Evolutionary conservation across 2,797 vertebrate genomes (phyloP).

Genomic region (Catharus ustulatus): DNA sequence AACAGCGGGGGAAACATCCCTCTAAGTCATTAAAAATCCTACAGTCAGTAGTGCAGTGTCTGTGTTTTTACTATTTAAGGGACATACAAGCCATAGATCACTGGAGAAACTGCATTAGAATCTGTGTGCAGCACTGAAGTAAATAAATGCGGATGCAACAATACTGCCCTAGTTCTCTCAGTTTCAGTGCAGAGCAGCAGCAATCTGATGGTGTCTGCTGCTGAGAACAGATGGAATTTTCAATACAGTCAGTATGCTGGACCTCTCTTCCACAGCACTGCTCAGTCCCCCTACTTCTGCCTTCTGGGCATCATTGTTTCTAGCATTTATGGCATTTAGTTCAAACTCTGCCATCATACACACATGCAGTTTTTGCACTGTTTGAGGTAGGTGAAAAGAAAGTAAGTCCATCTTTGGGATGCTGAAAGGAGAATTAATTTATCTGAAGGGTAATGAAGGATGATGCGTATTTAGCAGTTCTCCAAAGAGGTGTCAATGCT

Average conservation of each 20-base stretch:
- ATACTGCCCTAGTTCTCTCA: not conserved
- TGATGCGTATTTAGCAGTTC: not conserved
- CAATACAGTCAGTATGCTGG: conserved; percentile 1
- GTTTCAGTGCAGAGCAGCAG: conserved; percentile 1
- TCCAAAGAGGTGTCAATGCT: not conserved
- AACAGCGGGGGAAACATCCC: not conserved
- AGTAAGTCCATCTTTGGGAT: not conserved
- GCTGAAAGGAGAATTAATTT: conserved; percentile 27
- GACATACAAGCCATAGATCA: not conserved
- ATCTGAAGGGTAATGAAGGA: not conserved
- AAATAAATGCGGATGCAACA: not conserved
- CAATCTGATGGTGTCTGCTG: not conserved
- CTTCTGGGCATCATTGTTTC: conserved; percentile 7
- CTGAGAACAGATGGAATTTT: conserved; percentile 48
- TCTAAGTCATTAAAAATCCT: not conserved
- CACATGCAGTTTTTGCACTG: not conserved
- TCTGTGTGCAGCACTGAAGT: not conserved
- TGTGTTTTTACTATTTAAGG: not conserved
- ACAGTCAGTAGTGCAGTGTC: not conserved
- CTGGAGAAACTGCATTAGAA: not conserved
- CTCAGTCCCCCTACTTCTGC: not conserved
- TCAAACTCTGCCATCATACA: not conserved
- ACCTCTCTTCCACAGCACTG: not conserved
- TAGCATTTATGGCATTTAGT: not conserved
- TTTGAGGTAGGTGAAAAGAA: not conserved